phyloP scores from a whole-genome alignment of 1,140 invertebrate species.

The Lamellibrachia luymesi region DNA sequence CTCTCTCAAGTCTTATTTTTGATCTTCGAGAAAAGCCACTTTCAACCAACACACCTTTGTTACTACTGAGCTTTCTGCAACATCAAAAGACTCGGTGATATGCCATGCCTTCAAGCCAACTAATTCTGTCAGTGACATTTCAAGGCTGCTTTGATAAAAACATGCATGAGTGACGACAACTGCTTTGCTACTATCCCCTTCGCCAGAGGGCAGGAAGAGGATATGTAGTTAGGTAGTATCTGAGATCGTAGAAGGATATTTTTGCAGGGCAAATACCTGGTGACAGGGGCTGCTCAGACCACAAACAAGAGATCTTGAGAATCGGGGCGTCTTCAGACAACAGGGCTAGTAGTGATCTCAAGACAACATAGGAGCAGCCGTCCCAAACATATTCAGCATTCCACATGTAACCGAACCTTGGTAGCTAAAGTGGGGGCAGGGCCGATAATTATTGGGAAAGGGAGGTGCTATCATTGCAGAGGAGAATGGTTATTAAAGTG shows the following conservation, averaged over 20 bases:
- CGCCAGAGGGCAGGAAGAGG: not conserved
- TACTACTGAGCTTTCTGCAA: not conserved
- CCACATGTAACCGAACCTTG: not conserved
- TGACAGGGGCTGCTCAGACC: not conserved
- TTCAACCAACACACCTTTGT: not conserved
- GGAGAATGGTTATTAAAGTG: not conserved
- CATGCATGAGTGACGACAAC: not conserved
- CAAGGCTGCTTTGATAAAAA: not conserved
- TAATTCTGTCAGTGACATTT: not conserved
- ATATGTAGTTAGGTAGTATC: not conserved
- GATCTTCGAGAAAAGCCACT: not conserved
- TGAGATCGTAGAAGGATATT: not conserved
- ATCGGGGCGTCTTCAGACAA: not conserved
- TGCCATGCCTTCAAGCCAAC: not conserved
- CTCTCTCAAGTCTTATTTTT: not conserved
- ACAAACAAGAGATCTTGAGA: not conserved
- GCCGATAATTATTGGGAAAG: not conserved
- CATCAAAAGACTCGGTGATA: not conserved
- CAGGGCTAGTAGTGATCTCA: not conserved
- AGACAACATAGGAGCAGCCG: not conserved
- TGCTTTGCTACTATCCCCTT: not conserved
- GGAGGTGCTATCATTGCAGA: not conserved
- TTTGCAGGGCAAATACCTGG: not conserved
- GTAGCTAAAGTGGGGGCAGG: not conserved
- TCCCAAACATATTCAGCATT: not conserved